Conservation (phyloP, 2,797 vertebrate species). For the Gymnoscopelus microlampas region DNA sequence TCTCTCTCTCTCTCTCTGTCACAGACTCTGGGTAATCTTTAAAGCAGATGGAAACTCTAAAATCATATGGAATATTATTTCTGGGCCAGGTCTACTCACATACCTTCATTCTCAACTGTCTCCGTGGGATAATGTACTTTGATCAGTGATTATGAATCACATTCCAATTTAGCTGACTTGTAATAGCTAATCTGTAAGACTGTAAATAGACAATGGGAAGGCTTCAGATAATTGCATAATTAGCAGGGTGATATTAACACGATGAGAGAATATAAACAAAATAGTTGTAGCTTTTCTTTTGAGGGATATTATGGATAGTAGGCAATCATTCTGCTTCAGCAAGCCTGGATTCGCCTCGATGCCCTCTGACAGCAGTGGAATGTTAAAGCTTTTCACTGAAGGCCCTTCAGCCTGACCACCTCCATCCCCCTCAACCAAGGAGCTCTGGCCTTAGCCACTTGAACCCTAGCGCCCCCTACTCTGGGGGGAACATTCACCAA, state of each 20-base stretch:
- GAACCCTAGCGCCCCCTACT: too few relatives aligned
- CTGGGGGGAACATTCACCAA: too few relatives aligned
- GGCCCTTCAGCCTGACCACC: conserved; percentile 77
- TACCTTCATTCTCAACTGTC: conserved; percentile 47
- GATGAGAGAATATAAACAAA: not conserved
- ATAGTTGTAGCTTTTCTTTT: not conserved
- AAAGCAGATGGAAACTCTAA: conserved; percentile 80
- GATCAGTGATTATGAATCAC: conserved; percentile 41
- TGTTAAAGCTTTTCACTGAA: conserved; percentile 76
- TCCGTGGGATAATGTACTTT: conserved; percentile 36
- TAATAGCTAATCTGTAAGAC: not conserved
- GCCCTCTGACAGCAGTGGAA: conserved; percentile 81
- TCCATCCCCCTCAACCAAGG: conserved; percentile 59
- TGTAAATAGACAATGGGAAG: not conserved
- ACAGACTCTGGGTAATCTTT: conserved; percentile 70
- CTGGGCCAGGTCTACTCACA: conserved; percentile 56
- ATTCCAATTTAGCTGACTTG: not conserved
- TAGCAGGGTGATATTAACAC: not conserved
- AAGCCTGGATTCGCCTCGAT: conserved; percentile 77
- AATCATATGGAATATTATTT: conserved; percentile 76
- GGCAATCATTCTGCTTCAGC: conserved; percentile 59
- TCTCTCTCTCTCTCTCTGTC: conserved; percentile 58
- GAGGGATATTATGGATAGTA: conserved; percentile 38
- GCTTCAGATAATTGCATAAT: conserved; percentile 8
- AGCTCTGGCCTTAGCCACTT: conserved; percentile 44